A percentile compares a stretch with the other conserved stretches of the same genome.
Conservation (phyloP, 2,888 invertebrate species). For the Melanotus villosus region DNA sequence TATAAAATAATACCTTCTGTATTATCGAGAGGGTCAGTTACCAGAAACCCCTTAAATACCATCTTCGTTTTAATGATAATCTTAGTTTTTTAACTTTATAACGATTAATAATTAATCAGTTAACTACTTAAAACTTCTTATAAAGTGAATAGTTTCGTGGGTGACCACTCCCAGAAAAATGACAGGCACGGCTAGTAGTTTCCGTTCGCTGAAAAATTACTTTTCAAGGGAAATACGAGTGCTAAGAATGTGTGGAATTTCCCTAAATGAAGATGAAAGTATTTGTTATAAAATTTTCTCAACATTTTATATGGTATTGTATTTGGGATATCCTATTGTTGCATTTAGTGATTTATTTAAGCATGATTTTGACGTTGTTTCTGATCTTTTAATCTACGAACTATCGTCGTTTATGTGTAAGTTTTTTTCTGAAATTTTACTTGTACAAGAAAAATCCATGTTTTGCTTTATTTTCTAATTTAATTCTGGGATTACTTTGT, state of each 20-base stretch:
- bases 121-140: too few relatives aligned
- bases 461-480: neutral
- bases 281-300: conserved; percentile 20
- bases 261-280: conserved; percentile 7
- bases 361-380: conserved; percentile 35
- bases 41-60: too few relatives aligned
- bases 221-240: conserved; percentile 14
- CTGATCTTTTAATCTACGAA: conserved; percentile 28
- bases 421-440: neutral
- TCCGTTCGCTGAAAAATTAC: conserved; percentile 6
- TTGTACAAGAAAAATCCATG: neutral
- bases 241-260: conserved; percentile 2
- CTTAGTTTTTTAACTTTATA: too few relatives aligned
- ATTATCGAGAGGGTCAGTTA: too few relatives aligned
- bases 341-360: conserved; percentile 28
- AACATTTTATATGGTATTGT: neutral
- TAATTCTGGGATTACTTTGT: too few relatives aligned
- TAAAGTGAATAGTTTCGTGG: too few relatives aligned
- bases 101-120: too few relatives aligned
- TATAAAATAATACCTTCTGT: too few relatives aligned
- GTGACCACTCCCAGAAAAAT: too few relatives aligned
- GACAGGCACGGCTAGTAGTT: too few relatives aligned
- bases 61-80: too few relatives aligned
- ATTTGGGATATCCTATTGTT: conserved; percentile 22
- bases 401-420: conserved; percentile 24